These are phyloP conservation scores for Ibycter americanus DNA, from an alignment of 2,797 vertebrate genomes.

Conservation along the genomic window DNA sequence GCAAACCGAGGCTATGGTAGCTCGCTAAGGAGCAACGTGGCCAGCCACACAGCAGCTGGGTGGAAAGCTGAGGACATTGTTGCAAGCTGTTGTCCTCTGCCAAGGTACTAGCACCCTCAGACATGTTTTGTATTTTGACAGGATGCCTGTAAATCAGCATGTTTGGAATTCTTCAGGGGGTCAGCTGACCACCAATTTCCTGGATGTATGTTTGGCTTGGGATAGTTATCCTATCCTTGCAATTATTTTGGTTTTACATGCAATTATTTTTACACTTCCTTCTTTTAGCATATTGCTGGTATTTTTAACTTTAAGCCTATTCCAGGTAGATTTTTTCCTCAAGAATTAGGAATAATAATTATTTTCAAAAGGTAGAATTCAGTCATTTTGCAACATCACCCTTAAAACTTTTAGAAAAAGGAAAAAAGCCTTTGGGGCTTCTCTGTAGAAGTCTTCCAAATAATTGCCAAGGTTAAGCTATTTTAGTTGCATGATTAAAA, in stretches of 20 bases:
- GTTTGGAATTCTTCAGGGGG: constrained; percentile 22
- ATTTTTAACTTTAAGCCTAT: background rate
- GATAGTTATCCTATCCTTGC: background rate
- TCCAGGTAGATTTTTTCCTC: background rate
- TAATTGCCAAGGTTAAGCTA: background rate
- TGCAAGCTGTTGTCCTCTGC: background rate
- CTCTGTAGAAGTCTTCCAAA: background rate
- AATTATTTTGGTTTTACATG: constrained; percentile 29
- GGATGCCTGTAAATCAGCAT: background rate
- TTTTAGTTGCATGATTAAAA: background rate
- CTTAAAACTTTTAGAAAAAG: background rate
- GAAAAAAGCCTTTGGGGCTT: background rate
- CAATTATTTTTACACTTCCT: background rate
- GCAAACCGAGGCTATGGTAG: accelerated
- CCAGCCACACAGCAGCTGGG: background rate
- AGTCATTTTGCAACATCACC: background rate
- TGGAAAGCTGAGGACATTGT: background rate
- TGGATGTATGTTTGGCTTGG: background rate
- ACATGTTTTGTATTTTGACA: background rate
- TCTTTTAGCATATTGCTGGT: background rate
- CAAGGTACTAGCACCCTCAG: background rate
- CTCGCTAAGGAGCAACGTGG: accelerated
- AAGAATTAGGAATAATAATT: background rate
- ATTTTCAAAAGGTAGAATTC: background rate
- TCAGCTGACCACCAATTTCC: background rate